Percentiles rank a stretch among this genome's conserved stretches.
phyloP scores from a whole-genome alignment of 2,888 invertebrate genomes.

The Mechanitis mazaeus region DNA sequence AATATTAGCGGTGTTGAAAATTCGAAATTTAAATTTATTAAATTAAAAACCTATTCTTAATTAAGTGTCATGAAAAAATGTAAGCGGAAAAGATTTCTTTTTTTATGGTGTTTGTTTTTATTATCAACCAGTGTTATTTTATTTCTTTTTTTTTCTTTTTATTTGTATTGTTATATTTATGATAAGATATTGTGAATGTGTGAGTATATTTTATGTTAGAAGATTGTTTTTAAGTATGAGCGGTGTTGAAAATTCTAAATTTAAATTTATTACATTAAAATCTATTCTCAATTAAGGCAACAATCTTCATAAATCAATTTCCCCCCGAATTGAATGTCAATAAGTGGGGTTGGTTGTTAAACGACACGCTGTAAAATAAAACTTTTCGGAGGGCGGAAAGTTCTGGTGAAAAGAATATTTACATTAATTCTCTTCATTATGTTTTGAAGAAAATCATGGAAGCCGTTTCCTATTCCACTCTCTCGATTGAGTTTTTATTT shows the following conservation, averaged over 20 bases:
- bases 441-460: slow-evolving; percentile 78
- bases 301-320: slow-evolving; percentile 78
- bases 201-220: background rate
- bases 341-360: slow-evolving; percentile 75
- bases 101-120: too few relatives aligned
- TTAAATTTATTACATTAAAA: slow-evolving; percentile 47
- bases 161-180: background rate
- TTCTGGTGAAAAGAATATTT: slow-evolving; percentile 76
- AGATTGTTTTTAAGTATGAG: background rate
- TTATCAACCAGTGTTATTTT: too few relatives aligned
- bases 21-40: too few relatives aligned
- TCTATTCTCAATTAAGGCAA: slow-evolving; percentile 72
- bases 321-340: slow-evolving; percentile 77
- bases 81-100: too few relatives aligned
- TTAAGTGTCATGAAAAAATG: too few relatives aligned
- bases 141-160: too few relatives aligned
- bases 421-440: slow-evolving; percentile 79
- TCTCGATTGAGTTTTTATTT: slow-evolving; percentile 77
- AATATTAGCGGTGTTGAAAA: too few relatives aligned
- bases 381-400: slow-evolving; percentile 75
- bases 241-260: slow-evolving; percentile 11
- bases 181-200: background rate
- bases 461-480: slow-evolving; percentile 67
- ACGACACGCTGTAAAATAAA: slow-evolving; percentile 75
- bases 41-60: too few relatives aligned